Conservation (phyloP, 2,113 vertebrate genomes). For the Xiphorhynchus elegans region DNA sequence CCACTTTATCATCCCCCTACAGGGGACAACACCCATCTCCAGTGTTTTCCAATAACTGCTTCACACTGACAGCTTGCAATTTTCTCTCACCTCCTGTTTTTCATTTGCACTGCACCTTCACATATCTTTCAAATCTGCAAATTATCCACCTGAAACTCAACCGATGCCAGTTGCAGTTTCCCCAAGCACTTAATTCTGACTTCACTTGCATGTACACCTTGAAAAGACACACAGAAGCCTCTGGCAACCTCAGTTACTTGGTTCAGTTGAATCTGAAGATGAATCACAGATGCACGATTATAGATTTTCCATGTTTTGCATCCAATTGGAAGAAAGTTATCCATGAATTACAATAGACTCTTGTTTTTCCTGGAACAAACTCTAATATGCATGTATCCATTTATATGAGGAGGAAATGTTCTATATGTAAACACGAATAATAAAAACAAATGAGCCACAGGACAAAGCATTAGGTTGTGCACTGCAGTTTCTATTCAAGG, state of each 20-base stretch:
- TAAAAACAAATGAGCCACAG: neutral
- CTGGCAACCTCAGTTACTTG: neutral
- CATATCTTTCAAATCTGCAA: neutral
- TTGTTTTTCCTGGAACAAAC: neutral
- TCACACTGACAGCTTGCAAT: neutral
- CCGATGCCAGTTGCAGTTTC: fast-evolving
- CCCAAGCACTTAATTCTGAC: neutral
- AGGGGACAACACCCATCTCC: neutral
- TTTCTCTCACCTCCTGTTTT: neutral
- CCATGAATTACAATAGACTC: neutral
- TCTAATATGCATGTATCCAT: fast-evolving
- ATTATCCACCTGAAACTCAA: neutral
- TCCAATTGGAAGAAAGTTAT: neutral
- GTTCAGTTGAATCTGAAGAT: neutral
- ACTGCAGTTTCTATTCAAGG: neutral
- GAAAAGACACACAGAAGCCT: neutral
- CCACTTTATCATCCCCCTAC: neutral
- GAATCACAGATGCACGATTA: neutral
- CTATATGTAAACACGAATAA: neutral
- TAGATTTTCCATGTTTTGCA: neutral
- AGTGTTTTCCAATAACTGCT: neutral
- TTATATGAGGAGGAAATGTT: neutral
- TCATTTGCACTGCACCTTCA: neutral
- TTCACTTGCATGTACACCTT: neutral
- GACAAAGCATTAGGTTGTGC: neutral